phyloP scores from a whole-genome alignment of 2,113 vertebrate genomes.

The cat (Felis catus) region DNA sequence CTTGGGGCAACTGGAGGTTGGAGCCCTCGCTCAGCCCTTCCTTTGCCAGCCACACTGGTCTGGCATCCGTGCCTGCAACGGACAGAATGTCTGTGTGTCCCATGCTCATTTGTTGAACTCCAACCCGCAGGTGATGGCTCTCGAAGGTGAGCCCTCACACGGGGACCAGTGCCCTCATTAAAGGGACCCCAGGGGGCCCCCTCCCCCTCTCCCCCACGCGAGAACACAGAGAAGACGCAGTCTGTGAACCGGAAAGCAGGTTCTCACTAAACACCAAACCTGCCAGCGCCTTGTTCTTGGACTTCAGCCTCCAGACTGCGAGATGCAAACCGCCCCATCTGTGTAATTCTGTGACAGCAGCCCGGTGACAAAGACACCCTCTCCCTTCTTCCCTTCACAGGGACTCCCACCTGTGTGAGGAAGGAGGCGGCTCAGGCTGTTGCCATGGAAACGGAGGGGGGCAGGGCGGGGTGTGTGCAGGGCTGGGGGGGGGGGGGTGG shows the following conservation, averaged over 20 bases:
- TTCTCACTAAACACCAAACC: too few relatives aligned
- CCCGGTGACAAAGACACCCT: neutral
- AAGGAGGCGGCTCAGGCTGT: neutral
- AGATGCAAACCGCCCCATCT: neutral
- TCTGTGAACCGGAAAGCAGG: neutral
- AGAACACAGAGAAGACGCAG: neutral
- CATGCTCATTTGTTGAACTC: accelerated
- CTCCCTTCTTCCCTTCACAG: neutral
- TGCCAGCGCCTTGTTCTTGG: neutral
- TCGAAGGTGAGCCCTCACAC: neutral
- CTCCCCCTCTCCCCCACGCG: too few relatives aligned
- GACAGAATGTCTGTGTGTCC: neutral
- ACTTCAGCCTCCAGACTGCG: neutral
- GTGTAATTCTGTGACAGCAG: neutral
- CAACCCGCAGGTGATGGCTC: neutral
- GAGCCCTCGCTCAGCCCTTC: neutral
- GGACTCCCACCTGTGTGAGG: neutral
- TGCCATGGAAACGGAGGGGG: neutral
- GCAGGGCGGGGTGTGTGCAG: neutral
- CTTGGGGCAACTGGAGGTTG: neutral
- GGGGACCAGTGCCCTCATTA: too few relatives aligned
- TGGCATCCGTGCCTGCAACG: neutral
- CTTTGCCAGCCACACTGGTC: neutral
- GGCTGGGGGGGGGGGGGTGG: neutral
- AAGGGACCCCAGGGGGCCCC: neutral